phyloP scores from a whole-genome alignment of 2,797 vertebrate species.

The Cynodonichthys magdalenae region DNA sequence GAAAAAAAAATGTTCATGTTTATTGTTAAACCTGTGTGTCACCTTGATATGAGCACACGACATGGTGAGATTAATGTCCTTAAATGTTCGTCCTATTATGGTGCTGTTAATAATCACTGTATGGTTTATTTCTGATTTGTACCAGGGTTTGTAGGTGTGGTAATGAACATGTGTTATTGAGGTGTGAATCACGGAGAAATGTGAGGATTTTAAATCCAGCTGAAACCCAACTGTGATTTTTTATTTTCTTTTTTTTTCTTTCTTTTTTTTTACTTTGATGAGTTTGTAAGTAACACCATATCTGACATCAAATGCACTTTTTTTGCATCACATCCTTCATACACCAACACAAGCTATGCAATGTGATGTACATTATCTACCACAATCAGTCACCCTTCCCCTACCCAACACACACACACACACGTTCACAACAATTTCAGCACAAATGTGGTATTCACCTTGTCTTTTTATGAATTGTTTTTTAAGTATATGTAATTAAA shows the following conservation, averaged over 20 bases:
- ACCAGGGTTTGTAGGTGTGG: slow-evolving; percentile 44
- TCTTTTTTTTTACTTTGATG: slow-evolving; percentile 21
- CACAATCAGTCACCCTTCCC: slow-evolving; percentile 56
- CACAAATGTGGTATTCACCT: slow-evolving; percentile 71
- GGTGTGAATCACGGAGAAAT: slow-evolving; percentile 25
- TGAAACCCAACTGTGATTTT: slow-evolving; percentile 16
- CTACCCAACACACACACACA: not conserved
- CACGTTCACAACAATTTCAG: slow-evolving; percentile 58
- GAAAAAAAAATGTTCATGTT: slow-evolving; percentile 49
- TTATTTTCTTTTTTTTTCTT: slow-evolving; percentile 5
- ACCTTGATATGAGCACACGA: slow-evolving; percentile 55
- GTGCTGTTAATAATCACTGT: slow-evolving; percentile 71
- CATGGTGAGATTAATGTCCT: slow-evolving; percentile 56
- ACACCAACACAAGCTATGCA: slow-evolving; percentile 77
- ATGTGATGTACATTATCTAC: slow-evolving; percentile 68
- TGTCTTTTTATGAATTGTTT: slow-evolving; percentile 77
- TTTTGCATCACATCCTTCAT: slow-evolving; percentile 60
- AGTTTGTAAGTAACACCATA: slow-evolving; percentile 58
- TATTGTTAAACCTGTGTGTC: slow-evolving; percentile 60
- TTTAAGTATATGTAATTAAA: slow-evolving; percentile 81
- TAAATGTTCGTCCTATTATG: slow-evolving; percentile 65
- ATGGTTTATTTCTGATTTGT: slow-evolving; percentile 64
- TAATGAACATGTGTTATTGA: slow-evolving; percentile 18
- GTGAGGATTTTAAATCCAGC: slow-evolving; percentile 22
- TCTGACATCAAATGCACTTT: slow-evolving; percentile 73